Conservation (phyloP, 2,888 invertebrate species). For the Trichogramma dendrolimi region DNA sequence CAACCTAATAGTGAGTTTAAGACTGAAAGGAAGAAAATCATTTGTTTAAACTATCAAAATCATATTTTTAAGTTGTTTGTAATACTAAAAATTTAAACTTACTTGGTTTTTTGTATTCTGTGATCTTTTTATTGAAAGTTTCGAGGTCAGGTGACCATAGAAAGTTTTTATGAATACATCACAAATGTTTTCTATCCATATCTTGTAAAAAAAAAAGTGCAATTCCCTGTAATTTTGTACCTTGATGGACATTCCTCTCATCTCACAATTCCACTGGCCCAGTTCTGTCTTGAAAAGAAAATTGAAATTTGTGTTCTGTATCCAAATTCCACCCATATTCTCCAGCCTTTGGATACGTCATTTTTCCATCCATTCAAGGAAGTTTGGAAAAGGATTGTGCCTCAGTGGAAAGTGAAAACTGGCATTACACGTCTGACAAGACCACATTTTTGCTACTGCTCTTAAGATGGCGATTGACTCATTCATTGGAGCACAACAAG, state of each 20-base stretch:
- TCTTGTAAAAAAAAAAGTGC: constrained; percentile 40
- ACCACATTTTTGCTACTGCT: constrained; percentile 16
- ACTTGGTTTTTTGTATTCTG: too few species aligned
- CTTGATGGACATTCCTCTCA: constrained; percentile 37
- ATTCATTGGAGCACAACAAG: constrained; percentile 8
- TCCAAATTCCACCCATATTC: constrained; percentile 18
- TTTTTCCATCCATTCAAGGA: constrained; percentile 22
- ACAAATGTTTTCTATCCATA: constrained; percentile 46
- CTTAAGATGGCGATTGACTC: constrained; percentile 16
- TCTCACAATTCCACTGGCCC: constrained; percentile 3
- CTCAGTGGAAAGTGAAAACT: constrained; percentile 10
- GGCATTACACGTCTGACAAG: constrained; percentile 6
- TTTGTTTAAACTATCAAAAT: too few species aligned
- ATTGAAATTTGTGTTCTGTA: constrained; percentile 16
- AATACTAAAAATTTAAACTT: too few species aligned
- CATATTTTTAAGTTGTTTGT: too few species aligned
- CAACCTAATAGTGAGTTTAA: too few species aligned
- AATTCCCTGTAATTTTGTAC: constrained; percentile 36
- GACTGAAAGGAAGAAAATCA: too few species aligned
- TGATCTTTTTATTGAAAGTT: too few species aligned
- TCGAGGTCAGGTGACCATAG: constrained; percentile 52
- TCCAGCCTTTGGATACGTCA: constrained; percentile 16
- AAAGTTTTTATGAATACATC: constrained; percentile 48
- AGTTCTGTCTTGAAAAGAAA: constrained; percentile 12
- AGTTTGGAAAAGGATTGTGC: constrained; percentile 14